Evolutionary conservation across 2,888 invertebrate species (phyloP), one percentile per base, ranked within the genome.

Genomic region (Agonopterix arenella): DNA sequence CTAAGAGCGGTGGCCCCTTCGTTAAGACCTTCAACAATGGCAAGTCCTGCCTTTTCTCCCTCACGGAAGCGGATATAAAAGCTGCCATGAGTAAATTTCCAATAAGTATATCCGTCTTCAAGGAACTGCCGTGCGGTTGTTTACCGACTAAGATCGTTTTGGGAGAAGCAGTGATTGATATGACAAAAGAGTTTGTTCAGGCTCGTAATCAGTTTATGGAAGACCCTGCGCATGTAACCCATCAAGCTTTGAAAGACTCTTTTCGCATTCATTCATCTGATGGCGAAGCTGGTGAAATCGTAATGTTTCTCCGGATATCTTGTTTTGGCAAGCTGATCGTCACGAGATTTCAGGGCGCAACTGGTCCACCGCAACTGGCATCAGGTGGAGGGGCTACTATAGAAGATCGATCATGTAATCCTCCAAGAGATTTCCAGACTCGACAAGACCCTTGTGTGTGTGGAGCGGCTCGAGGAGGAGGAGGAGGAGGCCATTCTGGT

Each of bases 41-140:
- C 28, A 93, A 93, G 70, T 93, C 93, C 0, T 93, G 93, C 59
- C 76, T 93, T n/a, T 93, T 93, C 64, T 92, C 92, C 0, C 71
- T 93, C 3, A 90, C 91, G 28, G 84, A 90, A 44, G 59, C 69
- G 7, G 90, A 91, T 36, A 90, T 93, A 0, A 64, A 66, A n/a
- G 73, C 81, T 44, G 91, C 91, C 0, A 74, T 90, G 64, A 74
- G 74, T 50, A 84, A 84, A 45, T 93, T 93, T 61, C 91, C 92
- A 1, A 69, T 93, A 2, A 82, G 80, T 48, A 80, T 93, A 48
- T 78, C 85, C 0, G 90, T 93, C 0, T 90, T 85, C 61, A 93
- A 92, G 62, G 90, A 90, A 48, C 82, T 93, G 57, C 91, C 91
- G 16, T 90, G 91, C 10, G 92, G 91, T 9, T 91, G 91, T 52